Evolutionary conservation across 2,888 invertebrate species (phyloP).

Genomic region (Caenorhabditis sp.): DNA sequence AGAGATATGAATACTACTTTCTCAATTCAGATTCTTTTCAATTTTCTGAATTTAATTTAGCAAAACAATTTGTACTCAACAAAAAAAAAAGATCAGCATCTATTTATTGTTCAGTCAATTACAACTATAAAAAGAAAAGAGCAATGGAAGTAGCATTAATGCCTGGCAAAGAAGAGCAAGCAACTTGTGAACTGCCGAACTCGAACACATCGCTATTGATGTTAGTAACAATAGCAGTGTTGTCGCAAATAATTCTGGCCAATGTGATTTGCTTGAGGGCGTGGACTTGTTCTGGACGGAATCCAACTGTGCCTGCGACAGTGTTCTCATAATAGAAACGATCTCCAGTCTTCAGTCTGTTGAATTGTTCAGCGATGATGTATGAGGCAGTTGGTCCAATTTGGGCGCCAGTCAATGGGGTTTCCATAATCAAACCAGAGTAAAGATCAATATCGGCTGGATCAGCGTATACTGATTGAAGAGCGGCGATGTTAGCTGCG

Average conservation of each 20-base stretch:
- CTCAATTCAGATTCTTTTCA: too few species aligned
- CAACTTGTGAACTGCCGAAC: too few species aligned
- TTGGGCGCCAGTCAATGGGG: conserved; percentile 41
- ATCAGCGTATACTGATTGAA: conserved; percentile 44
- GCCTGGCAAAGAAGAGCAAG: too few species aligned
- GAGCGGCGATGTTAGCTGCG: conserved; percentile 29
- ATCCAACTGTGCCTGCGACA: conserved; percentile 17
- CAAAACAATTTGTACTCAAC: too few species aligned
- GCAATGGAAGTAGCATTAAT: too few species aligned
- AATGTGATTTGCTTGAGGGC: background rate
- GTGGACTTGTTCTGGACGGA: conserved; percentile 12
- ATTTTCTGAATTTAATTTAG: too few species aligned
- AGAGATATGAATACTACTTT: too few species aligned
- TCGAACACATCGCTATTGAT: background rate
- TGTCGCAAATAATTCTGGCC: conserved; percentile 4
- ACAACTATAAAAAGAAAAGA: too few species aligned
- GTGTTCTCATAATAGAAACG: conserved; percentile 52
- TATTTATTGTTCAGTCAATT: too few species aligned
- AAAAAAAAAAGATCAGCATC: too few species aligned
- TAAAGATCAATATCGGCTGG: conserved; percentile 55
- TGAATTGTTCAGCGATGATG: conserved; percentile 55
- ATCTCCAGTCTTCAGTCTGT: conserved; percentile 47
- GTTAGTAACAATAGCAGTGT: background rate
- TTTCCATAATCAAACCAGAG: conserved; percentile 54
- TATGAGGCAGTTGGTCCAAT: conserved; percentile 51